Conservation (phyloP, 2,888 invertebrate species). For the Amblyteles armatorius region DNA sequence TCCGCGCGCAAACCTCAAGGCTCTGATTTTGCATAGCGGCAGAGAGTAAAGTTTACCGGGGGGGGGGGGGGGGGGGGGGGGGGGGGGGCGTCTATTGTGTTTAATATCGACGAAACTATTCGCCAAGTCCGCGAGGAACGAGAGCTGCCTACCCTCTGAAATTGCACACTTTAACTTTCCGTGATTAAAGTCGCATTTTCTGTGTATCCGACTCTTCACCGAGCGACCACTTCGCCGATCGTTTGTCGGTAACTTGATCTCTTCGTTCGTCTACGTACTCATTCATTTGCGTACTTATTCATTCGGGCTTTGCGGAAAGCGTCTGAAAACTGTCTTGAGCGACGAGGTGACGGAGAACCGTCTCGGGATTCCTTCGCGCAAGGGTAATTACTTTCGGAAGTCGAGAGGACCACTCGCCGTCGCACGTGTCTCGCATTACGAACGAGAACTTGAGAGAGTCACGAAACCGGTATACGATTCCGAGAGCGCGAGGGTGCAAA, state of each 20-base stretch:
- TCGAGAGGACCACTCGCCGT: background rate
- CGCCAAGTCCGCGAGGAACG: background rate
- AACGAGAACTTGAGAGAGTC: no score
- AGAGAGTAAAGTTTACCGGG: background rate
- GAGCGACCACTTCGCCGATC: background rate
- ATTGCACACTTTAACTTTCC: background rate
- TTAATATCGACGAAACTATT: background rate
- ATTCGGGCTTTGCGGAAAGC: background rate
- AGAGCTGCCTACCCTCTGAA: background rate
- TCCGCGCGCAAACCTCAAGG: slow-evolving; percentile 11
- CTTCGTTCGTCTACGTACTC: background rate
- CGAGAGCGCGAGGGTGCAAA: background rate
- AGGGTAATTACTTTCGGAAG: background rate
- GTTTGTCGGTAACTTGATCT: background rate
- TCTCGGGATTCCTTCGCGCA: background rate
- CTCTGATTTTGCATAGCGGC: slow-evolving; percentile 35
- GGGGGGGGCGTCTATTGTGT: background rate
- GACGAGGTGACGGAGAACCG: background rate
- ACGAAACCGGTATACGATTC: no score
- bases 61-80: background rate
- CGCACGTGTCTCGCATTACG: no score
- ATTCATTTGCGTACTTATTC: background rate
- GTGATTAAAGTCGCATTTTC: background rate
- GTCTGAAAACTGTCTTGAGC: background rate
- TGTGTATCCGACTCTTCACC: background rate